phyloP scores from a whole-genome alignment of 2,888 invertebrate genomes.

The Noctua pronuba region DNA sequence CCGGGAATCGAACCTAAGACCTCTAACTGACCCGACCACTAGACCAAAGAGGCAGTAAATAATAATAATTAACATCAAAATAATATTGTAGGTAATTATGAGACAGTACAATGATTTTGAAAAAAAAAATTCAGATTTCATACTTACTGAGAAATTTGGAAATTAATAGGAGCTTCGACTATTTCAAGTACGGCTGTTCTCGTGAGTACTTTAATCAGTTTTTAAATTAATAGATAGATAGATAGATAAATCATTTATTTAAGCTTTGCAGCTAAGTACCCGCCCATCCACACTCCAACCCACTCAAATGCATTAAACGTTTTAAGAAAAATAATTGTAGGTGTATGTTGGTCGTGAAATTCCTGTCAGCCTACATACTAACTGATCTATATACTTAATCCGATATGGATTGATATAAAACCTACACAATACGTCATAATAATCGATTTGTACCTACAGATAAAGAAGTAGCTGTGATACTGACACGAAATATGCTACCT shows the following conservation, averaged over 20 bases:
- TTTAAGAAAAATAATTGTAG: conserved; percentile 22
- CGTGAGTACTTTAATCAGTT: neutral
- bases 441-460: neutral
- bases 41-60: too few relatives aligned
- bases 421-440: conserved; percentile 45
- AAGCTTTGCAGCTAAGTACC: too few relatives aligned
- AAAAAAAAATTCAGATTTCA: too few relatives aligned
- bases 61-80: neutral
- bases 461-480: conserved; percentile 20
- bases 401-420: conserved; percentile 31
- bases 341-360: conserved; percentile 45
- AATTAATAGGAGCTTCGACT: neutral
- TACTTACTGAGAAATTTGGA: neutral
- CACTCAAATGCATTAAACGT: neutral
- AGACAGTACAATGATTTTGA: neutral
- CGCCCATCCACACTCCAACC: neutral
- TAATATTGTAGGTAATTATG: neutral
- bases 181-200: neutral
- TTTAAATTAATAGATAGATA: neutral
- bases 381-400: conserved; percentile 9
- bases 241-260: too few relatives aligned
- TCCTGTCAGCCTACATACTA: conserved; percentile 44
- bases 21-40: too few relatives aligned
- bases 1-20: too few relatives aligned
- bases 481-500: conserved; percentile 1